Percentiles rank a stretch among this genome's conserved stretches.
phyloP scores from a whole-genome alignment of 2,113 vertebrate genomes.

The Mobula hypostoma region DNA sequence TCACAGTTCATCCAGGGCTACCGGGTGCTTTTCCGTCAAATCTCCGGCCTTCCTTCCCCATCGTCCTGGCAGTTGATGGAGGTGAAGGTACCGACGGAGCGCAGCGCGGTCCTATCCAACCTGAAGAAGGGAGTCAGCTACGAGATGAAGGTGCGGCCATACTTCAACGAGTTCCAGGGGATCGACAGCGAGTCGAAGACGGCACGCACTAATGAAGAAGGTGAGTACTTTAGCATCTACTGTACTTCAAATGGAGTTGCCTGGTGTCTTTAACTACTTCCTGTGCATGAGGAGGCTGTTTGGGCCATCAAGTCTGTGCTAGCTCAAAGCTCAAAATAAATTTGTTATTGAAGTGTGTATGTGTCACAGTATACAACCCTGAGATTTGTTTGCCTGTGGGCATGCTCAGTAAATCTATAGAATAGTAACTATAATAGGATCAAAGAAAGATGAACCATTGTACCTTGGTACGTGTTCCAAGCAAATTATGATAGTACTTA shows the following conservation, averaged over 20 bases:
- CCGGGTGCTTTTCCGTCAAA: constrained; percentile 84
- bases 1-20: constrained; percentile 98
- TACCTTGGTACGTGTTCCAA: no score
- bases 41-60: constrained; percentile 70
- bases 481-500: no score
- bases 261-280: not conserved
- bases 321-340: no score
- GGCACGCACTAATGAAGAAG: constrained; percentile 87
- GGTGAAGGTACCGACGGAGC: constrained; percentile 82
- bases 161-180: constrained; percentile 97
- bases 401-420: no score
- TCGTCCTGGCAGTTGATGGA: constrained; percentile 81
- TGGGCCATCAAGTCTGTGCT: not conserved
- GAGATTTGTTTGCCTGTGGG: no score
- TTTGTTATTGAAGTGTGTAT: no score
- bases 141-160: constrained; percentile 91
- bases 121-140: constrained; percentile 90
- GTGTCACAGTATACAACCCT: no score
- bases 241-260: not conserved
- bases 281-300: not conserved
- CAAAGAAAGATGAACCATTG: no score
- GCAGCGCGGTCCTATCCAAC: constrained; percentile 69
- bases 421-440: no score
- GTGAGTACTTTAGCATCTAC: constrained; percentile 51
- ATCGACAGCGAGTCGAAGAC: constrained; percentile 94